Evolutionary conservation across 1,140 invertebrate genomes (phyloP), one percentile per base, ranked within the genome.

Genomic region (Brachionus manjavacas): DNA sequence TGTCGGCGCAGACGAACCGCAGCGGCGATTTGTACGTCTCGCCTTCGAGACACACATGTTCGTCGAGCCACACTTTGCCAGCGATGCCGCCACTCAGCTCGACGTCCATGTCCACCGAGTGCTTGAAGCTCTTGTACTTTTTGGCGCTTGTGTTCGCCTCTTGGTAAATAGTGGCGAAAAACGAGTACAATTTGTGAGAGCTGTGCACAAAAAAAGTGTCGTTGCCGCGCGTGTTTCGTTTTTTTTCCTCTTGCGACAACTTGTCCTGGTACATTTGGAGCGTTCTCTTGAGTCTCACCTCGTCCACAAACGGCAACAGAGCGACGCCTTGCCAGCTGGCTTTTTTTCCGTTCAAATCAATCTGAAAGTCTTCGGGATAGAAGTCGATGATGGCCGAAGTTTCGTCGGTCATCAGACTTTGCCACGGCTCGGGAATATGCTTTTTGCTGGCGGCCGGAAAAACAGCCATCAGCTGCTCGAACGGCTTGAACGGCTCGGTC

Each of bases 291-390:
- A 99, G 91, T 85, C 97, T 91, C 64, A 92, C 92, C 90, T 99
- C 97, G 88, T 99, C 96, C 0, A 99, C 97, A 91, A 99, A 99
- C 41, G 98, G 98, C 72, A 99, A 90, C 9, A 99, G 89, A 4
- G 97, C 97, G 9, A 99, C 97, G 84, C 97, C 97, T 91, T 99
- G 97, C 97, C 97, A 99, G 74, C 97, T 97, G 91, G 95, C 99
- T 90, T 98, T 99, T 89, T 99, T 99, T 16, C 98, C 98, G 91
- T 99, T 99, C 68, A 99, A 90, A 91, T 99, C 98, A 85, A 98
- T 76, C 43, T 66, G 28, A 89, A 99, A 99, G 88, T 99, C 95
- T 88, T 93, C 93, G 0, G 98, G 98, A 91, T 99, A 99, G 90
- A 99, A 99, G 90, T 99, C 98, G 86, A 99, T 98, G 64, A 99